Base-by-base conservation (phyloP, 2,797 vertebrate species). In the Channallabes apus region DNA sequence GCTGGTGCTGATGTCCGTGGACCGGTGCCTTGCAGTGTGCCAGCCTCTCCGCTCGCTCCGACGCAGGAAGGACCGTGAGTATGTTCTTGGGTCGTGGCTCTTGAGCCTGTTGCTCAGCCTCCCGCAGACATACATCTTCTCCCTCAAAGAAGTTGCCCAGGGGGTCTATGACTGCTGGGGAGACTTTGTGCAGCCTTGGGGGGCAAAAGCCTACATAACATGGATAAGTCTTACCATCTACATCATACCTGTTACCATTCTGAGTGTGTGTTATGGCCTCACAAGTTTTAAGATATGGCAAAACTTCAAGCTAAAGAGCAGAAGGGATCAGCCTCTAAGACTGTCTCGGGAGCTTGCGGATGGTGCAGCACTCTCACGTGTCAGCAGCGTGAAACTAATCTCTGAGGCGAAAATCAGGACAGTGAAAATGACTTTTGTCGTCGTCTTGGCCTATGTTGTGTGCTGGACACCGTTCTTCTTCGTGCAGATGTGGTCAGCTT, bases 391-490 rank as follows among this genome's bases (percentile, higher is more conserved):
- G 85, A 95, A 94, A 84, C 96, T 99, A 65, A 99, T 99, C 86
- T 98, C 98, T n/a, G 97, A 97, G 92, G 98, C 98, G 85, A 99
- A 99, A 93, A 98, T 99, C 89, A 96, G 96, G 87, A 99, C 98
- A 0, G 97, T 98, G 87, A 99, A 99, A 92, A 99, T 99, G 97
- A 99, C 98, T 22, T 99, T 99, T 92, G 97, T 99, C 56, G 96
- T 99, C 65, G 98, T 99, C 29, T 61, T 99, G 84, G 98, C 97
- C 35, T 99, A 99, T 91, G 92, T 99, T 56, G 93, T 98, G 69
- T 99, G 98, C 93, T 99, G 98, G 98, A 98, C 98, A 1, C 98
- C 98, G 0, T 99, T 98, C 92, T 99, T 99, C 94, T 97, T 97
- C 51, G 98, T 98, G 91, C 98, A 99, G 95, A 98, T 99, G 97